These are phyloP conservation scores for Tyrannus savana DNA, from an alignment of 2,113 vertebrate species.

Conservation along the genomic window DNA sequence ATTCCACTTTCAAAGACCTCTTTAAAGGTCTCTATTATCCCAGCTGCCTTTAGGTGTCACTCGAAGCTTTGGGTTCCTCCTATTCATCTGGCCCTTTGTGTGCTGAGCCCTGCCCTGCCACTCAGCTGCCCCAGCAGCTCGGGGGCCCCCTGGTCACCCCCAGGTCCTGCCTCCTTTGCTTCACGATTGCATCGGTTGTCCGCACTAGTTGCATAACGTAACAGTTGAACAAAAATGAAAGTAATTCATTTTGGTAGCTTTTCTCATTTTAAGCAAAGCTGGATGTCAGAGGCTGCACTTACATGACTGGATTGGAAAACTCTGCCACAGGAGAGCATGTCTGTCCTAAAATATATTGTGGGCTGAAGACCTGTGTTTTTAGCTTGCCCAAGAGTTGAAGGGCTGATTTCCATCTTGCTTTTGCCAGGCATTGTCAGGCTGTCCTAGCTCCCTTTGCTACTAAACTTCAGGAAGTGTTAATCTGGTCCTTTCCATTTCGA, in stretches of 20 bases:
- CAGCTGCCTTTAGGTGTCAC: slow-evolving; percentile 64
- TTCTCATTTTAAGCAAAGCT: slow-evolving; percentile 6
- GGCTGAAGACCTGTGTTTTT: background rate
- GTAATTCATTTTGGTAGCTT: background rate
- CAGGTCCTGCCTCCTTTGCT: background rate
- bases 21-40: slow-evolving; percentile 66
- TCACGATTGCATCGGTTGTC: background rate
- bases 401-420: slow-evolving; percentile 8
- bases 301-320: background rate
- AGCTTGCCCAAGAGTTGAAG: background rate
- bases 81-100: slow-evolving; percentile 5
- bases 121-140: background rate
- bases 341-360: background rate
- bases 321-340: background rate
- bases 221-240: background rate
- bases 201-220: background rate
- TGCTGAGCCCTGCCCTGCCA: background rate
- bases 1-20: slow-evolving; percentile 62
- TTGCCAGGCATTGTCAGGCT: background rate
- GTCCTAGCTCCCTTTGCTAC: slow-evolving; percentile 28
- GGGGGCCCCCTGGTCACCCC: background rate
- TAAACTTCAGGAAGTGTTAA: slow-evolving; percentile 59
- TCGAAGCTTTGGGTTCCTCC: slow-evolving; percentile 55
- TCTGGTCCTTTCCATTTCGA: slow-evolving; percentile 57
- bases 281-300: background rate